Evolutionary conservation across 1,140 invertebrate species (phyloP), one percentile per base, ranked within the genome.

Genomic region (Ceratosolen solmsi): DNA sequence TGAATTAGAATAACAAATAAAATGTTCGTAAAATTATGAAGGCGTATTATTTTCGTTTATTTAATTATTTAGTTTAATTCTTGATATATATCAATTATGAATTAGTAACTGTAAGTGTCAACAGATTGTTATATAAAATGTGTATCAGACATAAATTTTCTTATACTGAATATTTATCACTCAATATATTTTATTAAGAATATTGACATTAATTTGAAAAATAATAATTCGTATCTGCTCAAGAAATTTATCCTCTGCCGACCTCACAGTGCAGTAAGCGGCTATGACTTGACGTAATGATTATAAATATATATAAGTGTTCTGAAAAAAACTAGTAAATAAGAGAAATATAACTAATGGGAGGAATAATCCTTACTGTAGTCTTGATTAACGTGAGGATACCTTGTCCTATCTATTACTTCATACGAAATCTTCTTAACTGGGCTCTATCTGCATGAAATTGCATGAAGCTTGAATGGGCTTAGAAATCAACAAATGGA

Each of bases 231-330:
- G n/a, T n/a, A n/a, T n/a, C n/a, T n/a, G n/a, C n/a, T n/a, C n/a
- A n/a, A n/a, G n/a, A n/a, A n/a, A n/a, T n/a, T n/a, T 84, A 82
- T 84, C 85, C 85, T 87, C 82, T 84, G 83, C 41, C 49, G 74
- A 15, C 7, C 30, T 41, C 56, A 27, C 22, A n/a, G 3, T 3
- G 27, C 49, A 11, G 46, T n/a, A 22, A 74, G 58, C 58, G 68
- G 70, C 65, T 84, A 54, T 74, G n/a, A n/a, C 83, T 83, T 84
- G 73, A 86, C 54, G 77, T 80, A 75, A 82, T 74, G 75, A 86
- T 87, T 85, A 86, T 88, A 87, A 87, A 88, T 87, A 88, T 88
- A 85, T 83, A 87, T 86, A 68, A 71, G 49, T 38, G 65, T 46
- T 54, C 33, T 20, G 41, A 49, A 72, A 22, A 72, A n/a, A 49